A percentile compares a stretch with the other conserved stretches of the same genome.
phyloP scores from a whole-genome alignment of 2,797 vertebrate genomes.

The Iguana delicatissima region DNA sequence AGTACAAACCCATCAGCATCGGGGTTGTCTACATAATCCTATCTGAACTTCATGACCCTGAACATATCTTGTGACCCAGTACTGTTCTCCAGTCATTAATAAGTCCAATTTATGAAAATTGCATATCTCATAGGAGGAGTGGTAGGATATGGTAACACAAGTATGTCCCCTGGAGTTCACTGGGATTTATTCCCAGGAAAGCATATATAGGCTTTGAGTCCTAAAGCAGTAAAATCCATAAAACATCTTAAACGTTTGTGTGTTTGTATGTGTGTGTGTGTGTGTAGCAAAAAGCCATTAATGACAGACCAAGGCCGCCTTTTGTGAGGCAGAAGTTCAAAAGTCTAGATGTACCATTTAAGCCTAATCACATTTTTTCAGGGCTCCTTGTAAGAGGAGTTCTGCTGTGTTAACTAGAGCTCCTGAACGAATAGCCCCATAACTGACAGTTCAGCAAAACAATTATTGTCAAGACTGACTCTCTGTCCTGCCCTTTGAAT shows the following conservation, averaged over 20 bases:
- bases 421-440: not conserved
- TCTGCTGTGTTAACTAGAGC: not conserved
- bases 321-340: not conserved
- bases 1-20: too few relatives aligned
- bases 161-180: not conserved
- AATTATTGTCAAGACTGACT: not conserved
- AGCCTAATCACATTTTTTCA: not conserved
- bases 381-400: not conserved
- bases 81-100: too few relatives aligned
- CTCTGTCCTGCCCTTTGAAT: not conserved
- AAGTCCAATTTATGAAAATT: too few relatives aligned
- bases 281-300: constrained; percentile 7
- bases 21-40: too few relatives aligned
- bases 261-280: not conserved
- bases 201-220: not conserved
- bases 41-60: too few relatives aligned
- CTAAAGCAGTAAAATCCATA: not conserved
- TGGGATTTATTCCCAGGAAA: not conserved
- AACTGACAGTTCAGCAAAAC: not conserved
- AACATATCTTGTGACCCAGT: too few relatives aligned
- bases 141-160: too few relatives aligned
- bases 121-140: too few relatives aligned
- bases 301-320: not conserved
- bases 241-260: not conserved
- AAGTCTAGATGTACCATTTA: not conserved